Percentiles rank a stretch among this genome's conserved stretches.
phyloP scores from a whole-genome alignment of 2,113 vertebrate species.

The Lophius piscatorius region DNA sequence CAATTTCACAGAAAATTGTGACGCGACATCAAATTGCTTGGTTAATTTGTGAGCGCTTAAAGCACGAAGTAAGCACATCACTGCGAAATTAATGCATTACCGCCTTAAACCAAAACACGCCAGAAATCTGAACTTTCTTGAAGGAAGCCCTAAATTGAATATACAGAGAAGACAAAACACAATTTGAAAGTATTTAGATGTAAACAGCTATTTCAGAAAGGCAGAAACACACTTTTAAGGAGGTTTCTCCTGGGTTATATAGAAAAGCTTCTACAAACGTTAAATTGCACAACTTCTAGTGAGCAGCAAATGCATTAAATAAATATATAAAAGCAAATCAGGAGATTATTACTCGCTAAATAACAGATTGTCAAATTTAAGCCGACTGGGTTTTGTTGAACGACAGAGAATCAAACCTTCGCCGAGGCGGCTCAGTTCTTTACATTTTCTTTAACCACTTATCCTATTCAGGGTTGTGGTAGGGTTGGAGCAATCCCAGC shows the following conservation, averaged over 20 bases:
- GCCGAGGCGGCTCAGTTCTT: no score
- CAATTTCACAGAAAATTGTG: constrained; percentile 25
- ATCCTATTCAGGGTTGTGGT: no score
- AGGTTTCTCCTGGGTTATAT: neutral
- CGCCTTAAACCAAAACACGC: constrained; percentile 5
- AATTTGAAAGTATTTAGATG: neutral
- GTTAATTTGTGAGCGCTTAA: constrained; percentile 44
- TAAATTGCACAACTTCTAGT: constrained; percentile 5
- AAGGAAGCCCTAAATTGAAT: constrained; percentile 14
- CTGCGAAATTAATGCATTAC: constrained; percentile 26
- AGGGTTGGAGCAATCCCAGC: no score
- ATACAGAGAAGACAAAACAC: constrained; percentile 11
- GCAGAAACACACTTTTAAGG: neutral
- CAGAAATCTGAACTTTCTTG: neutral
- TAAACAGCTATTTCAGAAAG: neutral
- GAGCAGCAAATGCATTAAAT: no score
- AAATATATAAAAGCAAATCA: no score
- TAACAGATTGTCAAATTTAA: no score
- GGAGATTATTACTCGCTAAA: no score
- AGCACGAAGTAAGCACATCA: constrained; percentile 30
- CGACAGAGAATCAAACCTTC: no score
- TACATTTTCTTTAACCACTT: no score
- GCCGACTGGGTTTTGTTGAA: no score
- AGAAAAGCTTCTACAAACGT: constrained; percentile 2
- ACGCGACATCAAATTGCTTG: constrained; percentile 36